These are phyloP conservation scores for Psittacula cyanocephala DNA, from an alignment of 2,113 vertebrate species.

Conservation along the genomic window DNA sequence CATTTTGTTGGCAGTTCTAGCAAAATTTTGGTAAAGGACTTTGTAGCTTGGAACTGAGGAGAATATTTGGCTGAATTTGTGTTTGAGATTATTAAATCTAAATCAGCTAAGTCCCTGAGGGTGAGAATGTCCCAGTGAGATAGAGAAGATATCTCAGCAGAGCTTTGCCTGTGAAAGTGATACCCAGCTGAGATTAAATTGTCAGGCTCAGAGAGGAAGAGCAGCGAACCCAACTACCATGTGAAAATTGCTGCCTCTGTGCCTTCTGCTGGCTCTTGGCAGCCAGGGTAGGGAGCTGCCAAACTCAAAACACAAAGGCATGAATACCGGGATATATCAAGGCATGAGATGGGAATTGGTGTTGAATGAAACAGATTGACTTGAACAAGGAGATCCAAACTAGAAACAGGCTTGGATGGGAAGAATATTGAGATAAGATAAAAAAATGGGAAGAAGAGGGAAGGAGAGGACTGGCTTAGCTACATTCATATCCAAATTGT, in stretches of 20 bases:
- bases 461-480: neutral
- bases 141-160: neutral
- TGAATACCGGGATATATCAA: neutral
- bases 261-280: neutral
- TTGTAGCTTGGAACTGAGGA: neutral
- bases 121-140: neutral
- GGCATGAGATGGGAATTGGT: neutral
- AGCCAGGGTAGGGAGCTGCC: neutral
- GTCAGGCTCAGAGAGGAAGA: neutral
- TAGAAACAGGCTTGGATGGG: neutral
- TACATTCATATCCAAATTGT: too few relatives aligned
- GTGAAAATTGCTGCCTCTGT: neutral
- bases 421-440: neutral
- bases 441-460: neutral
- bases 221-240: neutral
- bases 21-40: neutral
- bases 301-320: neutral
- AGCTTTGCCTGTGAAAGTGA: neutral
- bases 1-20: neutral
- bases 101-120: neutral
- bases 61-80: neutral
- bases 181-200: neutral
- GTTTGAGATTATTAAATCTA: neutral
- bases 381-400: neutral
- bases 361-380: neutral